These are phyloP conservation scores for Bursaphelenchus mucronatus DNA, from an alignment of 1,140 invertebrate genomes.

Conservation along the genomic window DNA sequence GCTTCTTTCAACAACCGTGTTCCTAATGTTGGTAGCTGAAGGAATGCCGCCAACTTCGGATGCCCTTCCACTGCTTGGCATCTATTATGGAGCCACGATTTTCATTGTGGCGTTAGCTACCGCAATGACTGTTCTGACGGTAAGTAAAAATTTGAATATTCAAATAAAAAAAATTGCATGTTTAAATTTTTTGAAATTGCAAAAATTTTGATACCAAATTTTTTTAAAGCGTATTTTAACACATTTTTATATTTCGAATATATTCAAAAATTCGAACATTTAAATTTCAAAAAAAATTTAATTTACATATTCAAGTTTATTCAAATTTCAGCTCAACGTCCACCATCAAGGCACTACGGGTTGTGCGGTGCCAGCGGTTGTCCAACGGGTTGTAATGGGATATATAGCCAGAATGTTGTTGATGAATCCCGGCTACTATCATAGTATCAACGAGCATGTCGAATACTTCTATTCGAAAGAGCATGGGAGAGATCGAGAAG, in stretches of 20 bases:
- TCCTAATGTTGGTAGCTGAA: conserved; percentile 84
- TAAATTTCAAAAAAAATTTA: too few relatives aligned
- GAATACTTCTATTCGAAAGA: conserved; percentile 50
- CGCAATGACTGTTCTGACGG: conserved; percentile 70
- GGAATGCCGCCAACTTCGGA: conserved; percentile 85
- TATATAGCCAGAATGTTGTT: conserved; percentile 65
- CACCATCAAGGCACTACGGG: conserved; percentile 78
- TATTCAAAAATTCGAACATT: too few relatives aligned
- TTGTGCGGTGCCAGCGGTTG: conserved; percentile 69
- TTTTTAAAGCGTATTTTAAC: too few relatives aligned
- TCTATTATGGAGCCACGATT: conserved; percentile 86
- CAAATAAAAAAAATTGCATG: too few relatives aligned
- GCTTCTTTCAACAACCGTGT: conserved; percentile 84
- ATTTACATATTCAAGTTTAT: too few relatives aligned
- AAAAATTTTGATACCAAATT: too few relatives aligned
- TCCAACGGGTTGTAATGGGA: conserved; percentile 70
- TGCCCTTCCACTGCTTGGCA: conserved; percentile 77
- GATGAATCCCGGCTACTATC: conserved; percentile 63
- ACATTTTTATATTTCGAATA: too few relatives aligned
- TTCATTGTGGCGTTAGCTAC: conserved; percentile 83
- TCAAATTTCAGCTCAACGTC: conserved; percentile 69
- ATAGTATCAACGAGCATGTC: conserved; percentile 57
- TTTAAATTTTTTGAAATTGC: too few relatives aligned
- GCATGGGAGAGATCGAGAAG: conserved; percentile 4
- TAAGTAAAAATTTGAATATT: conserved; percentile 14